A percentile compares a stretch with the other conserved stretches of the same genome.
These are phyloP conservation scores for Thymallus thymallus DNA, from an alignment of 2,113 vertebrate genomes.

Conservation along the genomic window DNA sequence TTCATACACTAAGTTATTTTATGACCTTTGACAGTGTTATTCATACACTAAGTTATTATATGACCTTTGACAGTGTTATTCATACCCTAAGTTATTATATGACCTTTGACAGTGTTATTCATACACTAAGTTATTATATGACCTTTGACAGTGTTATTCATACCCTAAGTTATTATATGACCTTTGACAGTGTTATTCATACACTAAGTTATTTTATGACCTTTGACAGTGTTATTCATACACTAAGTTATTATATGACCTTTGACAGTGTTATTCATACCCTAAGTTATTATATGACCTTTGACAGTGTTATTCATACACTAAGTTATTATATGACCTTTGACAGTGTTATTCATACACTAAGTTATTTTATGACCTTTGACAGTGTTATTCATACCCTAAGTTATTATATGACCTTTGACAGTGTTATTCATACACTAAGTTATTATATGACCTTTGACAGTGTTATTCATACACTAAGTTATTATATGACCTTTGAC, in stretches of 20 bases:
- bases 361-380: conserved; percentile 24
- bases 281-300: conserved; percentile 27
- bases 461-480: conserved; percentile 20
- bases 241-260: conserved; percentile 25
- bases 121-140: conserved; percentile 6
- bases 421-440: conserved; percentile 22
- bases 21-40: conserved; percentile 35
- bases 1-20: conserved; percentile 6
- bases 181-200: conserved; percentile 30
- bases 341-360: conserved; percentile 22
- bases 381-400: conserved; percentile 23
- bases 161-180: conserved; percentile 13
- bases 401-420: conserved; percentile 25
- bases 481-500: conserved; percentile 30
- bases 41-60: conserved; percentile 7
- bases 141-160: conserved; percentile 35
- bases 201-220: conserved; percentile 19
- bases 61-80: conserved; percentile 34
- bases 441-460: conserved; percentile 28
- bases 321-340: conserved; percentile 26
- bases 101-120: conserved; percentile 33
- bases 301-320: conserved; percentile 22
- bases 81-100: conserved; percentile 7
- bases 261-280: conserved; percentile 24
- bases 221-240: conserved; percentile 26